A percentile compares a stretch with the other conserved stretches of the same genome.
These are phyloP conservation scores for Glareola pratincola DNA, from an alignment of 2,113 vertebrate species.

Conservation along the genomic window DNA sequence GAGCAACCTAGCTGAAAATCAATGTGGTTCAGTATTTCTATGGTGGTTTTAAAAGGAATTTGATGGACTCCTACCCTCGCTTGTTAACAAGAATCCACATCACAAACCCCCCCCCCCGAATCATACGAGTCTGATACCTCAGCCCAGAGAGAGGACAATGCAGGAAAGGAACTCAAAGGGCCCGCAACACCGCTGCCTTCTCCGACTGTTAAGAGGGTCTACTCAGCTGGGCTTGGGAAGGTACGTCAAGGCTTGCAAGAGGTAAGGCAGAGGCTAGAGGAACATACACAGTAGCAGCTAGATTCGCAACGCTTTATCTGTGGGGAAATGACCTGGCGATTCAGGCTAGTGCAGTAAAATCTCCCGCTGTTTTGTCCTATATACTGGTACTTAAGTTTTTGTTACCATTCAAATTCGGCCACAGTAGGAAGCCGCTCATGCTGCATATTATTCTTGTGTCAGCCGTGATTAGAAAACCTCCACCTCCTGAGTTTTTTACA, in stretches of 20 bases:
- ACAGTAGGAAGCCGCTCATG: not conserved
- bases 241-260: not conserved
- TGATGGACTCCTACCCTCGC: not conserved
- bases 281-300: not conserved
- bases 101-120: fast-evolving
- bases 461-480: not conserved
- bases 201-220: fast-evolving
- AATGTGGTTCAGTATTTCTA: not conserved
- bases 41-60: not conserved
- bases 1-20: not conserved
- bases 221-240: not conserved
- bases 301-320: not conserved
- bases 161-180: not conserved
- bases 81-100: not conserved
- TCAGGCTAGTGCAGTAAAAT: not conserved
- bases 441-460: not conserved
- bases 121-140: not conserved
- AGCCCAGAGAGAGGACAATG: not conserved
- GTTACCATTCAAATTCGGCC: not conserved
- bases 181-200: fast-evolving
- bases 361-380: not conserved
- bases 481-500: not conserved
- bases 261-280: not conserved
- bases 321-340: not conserved
- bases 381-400: not conserved